Evolutionary conservation across 2,113 vertebrate genomes (phyloP).

Genomic region (Xiphophorus hellerii): DNA sequence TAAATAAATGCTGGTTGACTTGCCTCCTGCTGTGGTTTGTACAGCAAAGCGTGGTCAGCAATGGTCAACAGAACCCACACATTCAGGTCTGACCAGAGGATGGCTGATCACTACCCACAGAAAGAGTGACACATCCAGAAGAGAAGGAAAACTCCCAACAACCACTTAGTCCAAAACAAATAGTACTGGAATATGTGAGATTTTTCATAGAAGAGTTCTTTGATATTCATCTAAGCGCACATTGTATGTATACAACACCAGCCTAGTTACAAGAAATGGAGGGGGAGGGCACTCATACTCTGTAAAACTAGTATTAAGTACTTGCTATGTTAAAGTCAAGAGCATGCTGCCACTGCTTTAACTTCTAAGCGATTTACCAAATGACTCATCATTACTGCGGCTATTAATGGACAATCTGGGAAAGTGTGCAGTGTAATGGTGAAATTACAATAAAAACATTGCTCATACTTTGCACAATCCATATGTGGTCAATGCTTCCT

Average conservation of each 20-base stretch:
- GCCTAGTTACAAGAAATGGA: background rate
- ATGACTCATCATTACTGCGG: no score
- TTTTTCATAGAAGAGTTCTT: background rate
- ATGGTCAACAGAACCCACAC: constrained; percentile 42
- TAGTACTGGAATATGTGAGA: background rate
- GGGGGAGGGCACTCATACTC: no score
- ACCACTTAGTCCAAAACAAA: constrained; percentile 16
- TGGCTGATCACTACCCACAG: constrained; percentile 30
- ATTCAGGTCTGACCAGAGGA: constrained; percentile 34
- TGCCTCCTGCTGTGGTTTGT: constrained; percentile 48
- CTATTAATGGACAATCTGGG: no score
- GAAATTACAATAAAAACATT: no score
- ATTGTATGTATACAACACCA: background rate
- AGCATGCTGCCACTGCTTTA: no score
- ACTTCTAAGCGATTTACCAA: no score
- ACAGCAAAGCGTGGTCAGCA: constrained; percentile 21
- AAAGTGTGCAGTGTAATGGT: no score
- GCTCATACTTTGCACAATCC: no score
- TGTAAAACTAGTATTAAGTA: no score
- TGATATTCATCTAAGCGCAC: background rate
- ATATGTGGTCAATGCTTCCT: no score
- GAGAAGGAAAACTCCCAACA: constrained; percentile 19
- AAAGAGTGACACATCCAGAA: constrained; percentile 22
- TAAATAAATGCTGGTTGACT: constrained; percentile 51
- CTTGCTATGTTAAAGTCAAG: no score